Evolutionary conservation across 1,140 invertebrate species (phyloP), one percentile per base, ranked within the genome.

Genomic region (Gonatopus flavifemur): DNA sequence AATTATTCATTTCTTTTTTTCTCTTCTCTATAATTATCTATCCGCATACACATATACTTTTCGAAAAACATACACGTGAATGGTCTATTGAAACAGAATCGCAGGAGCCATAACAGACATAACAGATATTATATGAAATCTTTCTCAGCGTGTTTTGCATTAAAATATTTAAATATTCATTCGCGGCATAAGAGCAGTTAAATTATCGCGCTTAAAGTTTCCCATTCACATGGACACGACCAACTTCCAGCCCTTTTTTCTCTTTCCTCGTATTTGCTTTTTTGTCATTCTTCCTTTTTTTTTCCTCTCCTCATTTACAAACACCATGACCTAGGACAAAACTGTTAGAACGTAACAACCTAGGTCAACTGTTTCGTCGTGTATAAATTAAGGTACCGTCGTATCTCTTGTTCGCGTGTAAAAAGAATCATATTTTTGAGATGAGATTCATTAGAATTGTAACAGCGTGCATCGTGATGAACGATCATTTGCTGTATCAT

Each of bases 71-170:
- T n/a, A n/a, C n/a, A n/a, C n/a, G n/a, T n/a, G n/a, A n/a, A n/a
- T n/a, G n/a, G n/a, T n/a, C n/a, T n/a, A n/a, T n/a, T n/a, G n/a
- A n/a, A n/a, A n/a, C n/a, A n/a, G n/a, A n/a, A n/a, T n/a, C n/a
- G n/a, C n/a, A n/a, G n/a, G n/a, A 76, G 81, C 80, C 79, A 82
- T 82, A 61, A 78, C 77, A 73, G 75, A 67, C 77, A n/a, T n/a
- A n/a, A n/a, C n/a, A n/a, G n/a, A n/a, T n/a, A n/a, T n/a, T n/a
- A n/a, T 79, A 79, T 81, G 80, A 82, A 84, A 83, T 81, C 82
- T 81, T 79, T 82, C 79, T 82, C 81, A 64, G 64, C 62, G 60
- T 75, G 71, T 71, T 69, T 70, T 64, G 65, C 72, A 74, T 74
- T 76, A 76, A 76, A 74, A 76, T 74, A 76, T 76, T 76, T 70